Percentiles rank a stretch among this genome's conserved stretches.
Conservation (phyloP, 2,113 vertebrate species). For the Cebus imitator region DNA sequence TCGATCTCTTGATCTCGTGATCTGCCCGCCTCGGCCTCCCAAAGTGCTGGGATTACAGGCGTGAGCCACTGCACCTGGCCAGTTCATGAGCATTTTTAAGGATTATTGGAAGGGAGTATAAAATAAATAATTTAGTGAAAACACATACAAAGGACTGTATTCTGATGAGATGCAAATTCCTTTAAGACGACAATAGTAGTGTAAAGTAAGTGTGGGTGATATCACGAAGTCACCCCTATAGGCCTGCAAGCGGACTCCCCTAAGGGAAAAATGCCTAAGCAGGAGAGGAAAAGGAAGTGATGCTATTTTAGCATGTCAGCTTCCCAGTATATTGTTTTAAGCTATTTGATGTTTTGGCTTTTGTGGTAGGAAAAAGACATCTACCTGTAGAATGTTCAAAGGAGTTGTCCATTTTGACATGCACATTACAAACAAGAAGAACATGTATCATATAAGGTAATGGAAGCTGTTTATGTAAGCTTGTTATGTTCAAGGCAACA, state of each 20-base stretch:
- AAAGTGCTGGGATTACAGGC: no score
- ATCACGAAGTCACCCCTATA: background rate
- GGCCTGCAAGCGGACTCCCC: background rate
- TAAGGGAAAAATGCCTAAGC: background rate
- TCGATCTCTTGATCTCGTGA: no score
- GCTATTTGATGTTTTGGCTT: background rate
- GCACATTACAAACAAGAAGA: background rate
- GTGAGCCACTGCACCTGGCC: no score
- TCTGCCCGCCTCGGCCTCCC: no score
- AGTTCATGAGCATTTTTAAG: background rate
- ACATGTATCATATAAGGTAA: background rate
- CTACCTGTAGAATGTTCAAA: no score
- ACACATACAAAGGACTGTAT: background rate
- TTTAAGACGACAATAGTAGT: background rate
- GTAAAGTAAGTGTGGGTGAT: background rate
- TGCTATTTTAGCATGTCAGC: no score
- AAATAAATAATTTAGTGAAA: background rate
- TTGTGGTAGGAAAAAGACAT: background rate
- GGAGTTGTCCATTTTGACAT: background rate
- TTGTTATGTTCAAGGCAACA: background rate
- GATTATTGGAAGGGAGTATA: background rate
- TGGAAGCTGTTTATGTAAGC: background rate
- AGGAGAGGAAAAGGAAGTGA: no score
- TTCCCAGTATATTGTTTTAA: no score
- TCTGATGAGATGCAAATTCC: background rate